Evolutionary conservation across 2,888 invertebrate species (phyloP).

Genomic region (Thymelicus lineola): DNA sequence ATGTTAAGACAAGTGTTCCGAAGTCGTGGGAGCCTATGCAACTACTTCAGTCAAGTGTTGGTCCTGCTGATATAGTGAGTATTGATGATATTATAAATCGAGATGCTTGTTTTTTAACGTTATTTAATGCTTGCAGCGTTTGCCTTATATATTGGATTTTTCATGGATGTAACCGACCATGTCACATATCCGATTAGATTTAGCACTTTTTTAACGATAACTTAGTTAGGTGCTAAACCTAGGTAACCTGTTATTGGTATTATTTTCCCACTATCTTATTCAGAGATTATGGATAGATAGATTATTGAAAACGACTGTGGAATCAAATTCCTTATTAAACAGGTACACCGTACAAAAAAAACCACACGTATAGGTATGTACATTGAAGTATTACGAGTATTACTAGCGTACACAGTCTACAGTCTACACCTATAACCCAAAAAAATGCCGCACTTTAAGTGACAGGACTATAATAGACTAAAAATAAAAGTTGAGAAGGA

Average conservation of each 20-base stretch:
- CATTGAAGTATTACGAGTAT: too few species aligned
- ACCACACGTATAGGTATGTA: too few species aligned
- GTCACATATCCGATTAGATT: too few species aligned
- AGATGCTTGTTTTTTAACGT: background rate
- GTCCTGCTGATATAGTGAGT: constrained; percentile 40
- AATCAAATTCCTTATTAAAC: background rate
- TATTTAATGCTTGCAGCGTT: background rate
- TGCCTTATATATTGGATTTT: too few species aligned
- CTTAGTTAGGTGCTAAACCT: too few species aligned
- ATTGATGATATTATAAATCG: background rate
- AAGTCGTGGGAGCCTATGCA: constrained; percentile 53
- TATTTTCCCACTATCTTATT: too few species aligned
- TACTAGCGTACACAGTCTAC: too few species aligned
- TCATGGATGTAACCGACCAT: too few species aligned
- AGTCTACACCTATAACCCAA: constrained; percentile 34
- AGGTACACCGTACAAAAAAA: too few species aligned
- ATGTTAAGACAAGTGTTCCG: constrained; percentile 37
- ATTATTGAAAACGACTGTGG: background rate
- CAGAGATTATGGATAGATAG: background rate
- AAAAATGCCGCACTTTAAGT: constrained; percentile 39
- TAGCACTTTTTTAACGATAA: too few species aligned
- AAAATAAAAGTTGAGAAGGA: constrained; percentile 32
- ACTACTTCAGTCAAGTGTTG: constrained; percentile 47
- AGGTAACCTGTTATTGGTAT: too few species aligned
- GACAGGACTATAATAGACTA: constrained; percentile 39